Evolutionary conservation across 2,113 vertebrate genomes (phyloP).

Genomic region (Pteropus alecto): DNA sequence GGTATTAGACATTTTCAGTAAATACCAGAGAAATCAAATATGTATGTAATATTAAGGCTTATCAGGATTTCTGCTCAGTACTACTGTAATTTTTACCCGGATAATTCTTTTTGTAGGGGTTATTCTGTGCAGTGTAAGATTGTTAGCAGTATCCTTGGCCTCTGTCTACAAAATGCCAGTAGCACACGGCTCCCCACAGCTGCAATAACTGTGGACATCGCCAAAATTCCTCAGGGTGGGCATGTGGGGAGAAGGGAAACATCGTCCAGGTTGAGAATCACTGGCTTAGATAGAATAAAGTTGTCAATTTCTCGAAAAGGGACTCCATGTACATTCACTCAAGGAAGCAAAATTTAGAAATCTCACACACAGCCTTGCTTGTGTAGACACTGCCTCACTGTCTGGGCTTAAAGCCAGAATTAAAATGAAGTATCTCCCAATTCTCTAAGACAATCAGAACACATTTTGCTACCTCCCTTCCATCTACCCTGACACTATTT

Average conservation of each 20-base stretch:
- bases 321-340: neutral
- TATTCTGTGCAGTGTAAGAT: neutral
- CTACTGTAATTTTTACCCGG: neutral
- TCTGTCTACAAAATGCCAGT: neutral
- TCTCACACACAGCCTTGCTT: constrained; percentile 50
- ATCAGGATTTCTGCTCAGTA: neutral
- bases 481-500: constrained; percentile 71
- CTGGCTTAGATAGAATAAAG: neutral
- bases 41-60: neutral
- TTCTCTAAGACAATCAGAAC: constrained; percentile 76
- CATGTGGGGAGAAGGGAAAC: neutral
- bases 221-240: neutral
- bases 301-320: constrained; percentile 47
- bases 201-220: neutral
- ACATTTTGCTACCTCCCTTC: constrained; percentile 73
- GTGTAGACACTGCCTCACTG: constrained; percentile 48
- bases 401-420: constrained; percentile 74
- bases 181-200: fast-evolving
- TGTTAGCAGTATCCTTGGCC: neutral
- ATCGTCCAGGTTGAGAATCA: neutral
- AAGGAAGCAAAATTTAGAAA: constrained; percentile 56
- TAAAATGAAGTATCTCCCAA: constrained; percentile 77
- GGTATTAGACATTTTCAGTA: neutral
- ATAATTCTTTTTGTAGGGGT: neutral
- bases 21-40: neutral